phyloP scores from a whole-genome alignment of 2,888 invertebrate genomes.

The Pheosia tremula region DNA sequence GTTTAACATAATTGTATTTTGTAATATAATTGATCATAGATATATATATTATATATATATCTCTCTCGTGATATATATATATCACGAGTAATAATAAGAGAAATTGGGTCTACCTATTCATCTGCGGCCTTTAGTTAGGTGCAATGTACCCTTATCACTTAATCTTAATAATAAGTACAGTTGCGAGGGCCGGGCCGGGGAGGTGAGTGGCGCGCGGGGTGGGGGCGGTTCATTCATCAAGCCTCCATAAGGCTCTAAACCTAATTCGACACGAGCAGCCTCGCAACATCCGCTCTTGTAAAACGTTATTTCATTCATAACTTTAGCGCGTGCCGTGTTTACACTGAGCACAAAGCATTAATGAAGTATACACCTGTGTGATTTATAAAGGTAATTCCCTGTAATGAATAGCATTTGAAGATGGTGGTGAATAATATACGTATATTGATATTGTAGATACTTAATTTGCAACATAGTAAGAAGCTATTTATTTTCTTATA shows the following conservation, averaged over 20 bases:
- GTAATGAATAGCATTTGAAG: conserved; percentile 2
- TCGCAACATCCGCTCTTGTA: conserved; percentile 85
- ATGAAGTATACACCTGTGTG: conserved; percentile 30
- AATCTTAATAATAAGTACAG: conserved; percentile 39
- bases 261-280: conserved; percentile 82
- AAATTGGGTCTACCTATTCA: too few species aligned
- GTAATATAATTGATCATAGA: background rate
- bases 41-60: background rate
- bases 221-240: conserved; percentile 78
- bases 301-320: conserved; percentile 84
- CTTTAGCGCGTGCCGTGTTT: conserved; percentile 58
- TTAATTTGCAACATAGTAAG: background rate
- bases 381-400: conserved; percentile 7
- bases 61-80: too few species aligned
- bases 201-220: conserved; percentile 41
- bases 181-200: conserved; percentile 31
- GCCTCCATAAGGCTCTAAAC: conserved; percentile 82
- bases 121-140: conserved; percentile 13
- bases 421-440: background rate
- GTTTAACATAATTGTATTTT: background rate
- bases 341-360: conserved; percentile 54
- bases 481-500: background rate
- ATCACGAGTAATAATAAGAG: too few species aligned
- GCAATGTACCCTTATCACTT: conserved; percentile 41
- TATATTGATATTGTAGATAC: background rate